Conservation (phyloP, 2,888 invertebrate species). For the Chrysomela aeneicollis region DNA sequence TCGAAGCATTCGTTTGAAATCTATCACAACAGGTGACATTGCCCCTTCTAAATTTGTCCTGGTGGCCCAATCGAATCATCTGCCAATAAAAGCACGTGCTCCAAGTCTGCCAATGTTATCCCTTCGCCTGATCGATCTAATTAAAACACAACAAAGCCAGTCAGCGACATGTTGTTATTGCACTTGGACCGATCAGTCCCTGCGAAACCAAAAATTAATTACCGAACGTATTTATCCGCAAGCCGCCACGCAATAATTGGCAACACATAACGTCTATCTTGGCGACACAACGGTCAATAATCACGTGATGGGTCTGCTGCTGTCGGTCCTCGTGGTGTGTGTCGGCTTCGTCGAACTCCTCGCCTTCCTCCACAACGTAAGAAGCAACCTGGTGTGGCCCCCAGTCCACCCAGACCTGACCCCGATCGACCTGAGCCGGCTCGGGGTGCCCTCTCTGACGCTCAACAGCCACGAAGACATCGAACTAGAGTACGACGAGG, state of each 20-base stretch:
- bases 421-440: constrained; percentile 23
- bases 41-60: background rate
- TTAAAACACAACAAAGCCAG: constrained; percentile 28
- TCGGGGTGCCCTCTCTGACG: constrained; percentile 38
- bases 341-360: constrained; percentile 77
- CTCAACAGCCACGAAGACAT: constrained; percentile 47
- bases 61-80: constrained; percentile 18
- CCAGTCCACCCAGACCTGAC: constrained; percentile 33
- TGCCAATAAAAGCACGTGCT: constrained; percentile 23
- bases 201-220: constrained; percentile 28
- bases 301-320: constrained; percentile 72
- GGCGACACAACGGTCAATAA: constrained; percentile 24
- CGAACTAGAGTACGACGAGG: constrained; percentile 42
- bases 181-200: constrained; percentile 16
- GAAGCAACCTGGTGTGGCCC: constrained; percentile 38
- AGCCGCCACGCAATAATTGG: constrained; percentile 43
- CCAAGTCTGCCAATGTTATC: constrained; percentile 39
- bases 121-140: constrained; percentile 21
- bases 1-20: no score
- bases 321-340: constrained; percentile 78
- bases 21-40: no score
- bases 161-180: constrained; percentile 29
- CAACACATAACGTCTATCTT: constrained; percentile 34
- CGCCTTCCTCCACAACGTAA: constrained; percentile 66
- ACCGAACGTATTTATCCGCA: constrained; percentile 31